A percentile compares a stretch with the other conserved stretches of the same genome.
These are phyloP conservation scores for Hydrochoerus hydrochaeris DNA, from an alignment of 2,113 vertebrate genomes.

Conservation along the genomic window DNA sequence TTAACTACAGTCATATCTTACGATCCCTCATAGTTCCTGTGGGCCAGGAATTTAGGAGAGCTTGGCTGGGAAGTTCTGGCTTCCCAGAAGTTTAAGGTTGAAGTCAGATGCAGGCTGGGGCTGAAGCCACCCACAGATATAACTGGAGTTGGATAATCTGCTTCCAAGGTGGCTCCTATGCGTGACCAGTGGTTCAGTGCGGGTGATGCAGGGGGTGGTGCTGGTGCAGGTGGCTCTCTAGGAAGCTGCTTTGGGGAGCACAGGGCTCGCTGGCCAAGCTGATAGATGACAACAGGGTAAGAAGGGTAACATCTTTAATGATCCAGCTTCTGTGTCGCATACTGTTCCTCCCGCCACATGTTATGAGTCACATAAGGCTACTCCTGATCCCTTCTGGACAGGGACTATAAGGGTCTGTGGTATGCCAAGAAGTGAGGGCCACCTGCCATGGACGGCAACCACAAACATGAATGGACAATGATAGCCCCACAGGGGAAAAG, in stretches of 20 bases:
- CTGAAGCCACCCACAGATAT: background rate
- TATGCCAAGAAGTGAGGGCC: background rate
- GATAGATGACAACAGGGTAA: background rate
- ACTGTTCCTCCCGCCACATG: background rate
- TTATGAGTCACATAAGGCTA: background rate
- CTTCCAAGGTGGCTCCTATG: background rate
- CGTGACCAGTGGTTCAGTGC: background rate
- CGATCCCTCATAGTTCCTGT: background rate
- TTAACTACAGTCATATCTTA: background rate
- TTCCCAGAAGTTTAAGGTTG: background rate
- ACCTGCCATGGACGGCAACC: background rate
- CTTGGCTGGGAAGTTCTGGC: background rate
- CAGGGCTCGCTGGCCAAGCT: background rate
- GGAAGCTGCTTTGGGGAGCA: background rate
- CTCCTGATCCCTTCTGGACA: background rate
- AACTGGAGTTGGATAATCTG: too few species aligned
- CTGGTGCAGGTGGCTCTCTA: background rate
- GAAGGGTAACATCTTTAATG: background rate
- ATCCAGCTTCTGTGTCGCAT: background rate
- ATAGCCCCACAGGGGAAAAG: background rate
- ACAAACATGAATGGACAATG: too few species aligned
- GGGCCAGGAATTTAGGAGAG: background rate
- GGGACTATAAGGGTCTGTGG: rapidly evolving
- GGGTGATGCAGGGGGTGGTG: background rate
- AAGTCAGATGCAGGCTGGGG: background rate